Percentiles rank a stretch among this genome's conserved stretches.
Evolutionary conservation across 2,888 invertebrate genomes (phyloP).

Genomic region (Arenicola marina): DNA sequence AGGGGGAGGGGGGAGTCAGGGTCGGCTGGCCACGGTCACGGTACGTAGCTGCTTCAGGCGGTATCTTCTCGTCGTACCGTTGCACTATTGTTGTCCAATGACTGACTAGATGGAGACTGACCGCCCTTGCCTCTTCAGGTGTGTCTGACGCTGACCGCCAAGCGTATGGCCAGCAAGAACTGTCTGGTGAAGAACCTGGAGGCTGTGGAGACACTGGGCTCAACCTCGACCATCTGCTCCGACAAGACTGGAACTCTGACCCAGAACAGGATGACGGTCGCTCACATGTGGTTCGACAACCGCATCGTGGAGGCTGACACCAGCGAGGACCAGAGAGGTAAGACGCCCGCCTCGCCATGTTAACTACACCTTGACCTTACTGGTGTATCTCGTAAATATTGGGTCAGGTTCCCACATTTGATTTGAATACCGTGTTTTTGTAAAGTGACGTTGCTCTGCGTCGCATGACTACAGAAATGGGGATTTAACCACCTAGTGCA

Average conservation of each 20-base stretch:
- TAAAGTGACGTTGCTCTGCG: too few relatives aligned
- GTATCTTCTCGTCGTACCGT: too few relatives aligned
- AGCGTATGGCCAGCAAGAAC: slow-evolving; percentile 99
- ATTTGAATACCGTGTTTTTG: background rate
- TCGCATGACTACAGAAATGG: too few relatives aligned
- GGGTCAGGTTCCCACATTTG: background rate
- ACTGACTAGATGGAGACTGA: too few relatives aligned
- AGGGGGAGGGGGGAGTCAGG: too few relatives aligned
- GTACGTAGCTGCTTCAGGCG: too few relatives aligned
- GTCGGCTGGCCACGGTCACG: slow-evolving; percentile 96
- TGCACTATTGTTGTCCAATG: too few relatives aligned
- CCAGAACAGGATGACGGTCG: slow-evolving; percentile 99
- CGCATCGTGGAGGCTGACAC: slow-evolving; percentile 99
- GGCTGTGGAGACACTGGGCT: slow-evolving; percentile 98
- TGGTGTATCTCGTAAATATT: background rate
- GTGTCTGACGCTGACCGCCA: slow-evolving; percentile 96
- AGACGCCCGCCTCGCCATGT: slow-evolving; percentile 33
- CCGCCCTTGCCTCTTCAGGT: too few relatives aligned
- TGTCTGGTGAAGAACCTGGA: slow-evolving; percentile 99
- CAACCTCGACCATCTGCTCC: slow-evolving; percentile 99
- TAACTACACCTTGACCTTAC: background rate
- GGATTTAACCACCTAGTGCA: too few relatives aligned
- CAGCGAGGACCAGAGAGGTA: slow-evolving; percentile 93
- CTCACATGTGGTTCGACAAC: slow-evolving; percentile 99
- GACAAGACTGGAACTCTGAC: slow-evolving; percentile 99